Percentiles rank a stretch among this genome's conserved stretches.
These are phyloP conservation scores for Galaxias olidus DNA, from an alignment of 2,797 vertebrate species.

Conservation along the genomic window DNA sequence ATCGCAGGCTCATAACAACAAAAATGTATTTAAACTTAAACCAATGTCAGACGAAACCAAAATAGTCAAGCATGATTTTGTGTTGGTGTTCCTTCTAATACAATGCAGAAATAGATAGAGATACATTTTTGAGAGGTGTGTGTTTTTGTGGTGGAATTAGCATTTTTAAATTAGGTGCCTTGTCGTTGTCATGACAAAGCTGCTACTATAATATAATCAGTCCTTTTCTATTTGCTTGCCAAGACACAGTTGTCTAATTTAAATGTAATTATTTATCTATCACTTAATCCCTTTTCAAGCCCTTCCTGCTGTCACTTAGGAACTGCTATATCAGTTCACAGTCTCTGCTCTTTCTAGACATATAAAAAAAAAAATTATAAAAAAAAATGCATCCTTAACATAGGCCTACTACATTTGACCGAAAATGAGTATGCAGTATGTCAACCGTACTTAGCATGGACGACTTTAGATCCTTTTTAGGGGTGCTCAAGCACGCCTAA, in stretches of 20 bases:
- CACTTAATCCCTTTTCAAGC: background rate
- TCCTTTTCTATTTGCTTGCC: constrained; percentile 18
- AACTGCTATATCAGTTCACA: constrained; percentile 6
- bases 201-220: constrained; percentile 42
- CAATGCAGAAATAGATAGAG: constrained; percentile 44
- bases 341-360: background rate
- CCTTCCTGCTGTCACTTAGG: constrained; percentile 24
- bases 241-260: constrained; percentile 24
- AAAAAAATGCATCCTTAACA: background rate
- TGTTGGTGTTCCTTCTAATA: constrained; percentile 58
- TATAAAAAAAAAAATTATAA: background rate
- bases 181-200: constrained; percentile 41
- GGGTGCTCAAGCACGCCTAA: no score
- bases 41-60: constrained; percentile 55
- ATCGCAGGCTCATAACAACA: constrained; percentile 48
- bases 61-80: constrained; percentile 51
- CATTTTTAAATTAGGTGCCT: constrained; percentile 51
- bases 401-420: no score
- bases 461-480: background rate
- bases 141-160: constrained; percentile 62
- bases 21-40: constrained; percentile 58
- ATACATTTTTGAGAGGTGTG: constrained; percentile 44
- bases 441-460: no score
- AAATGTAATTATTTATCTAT: constrained; percentile 28
- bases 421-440: no score